Base-by-base conservation (phyloP, 2,888 invertebrate species). In the Omphaloscelis lunosa region DNA sequence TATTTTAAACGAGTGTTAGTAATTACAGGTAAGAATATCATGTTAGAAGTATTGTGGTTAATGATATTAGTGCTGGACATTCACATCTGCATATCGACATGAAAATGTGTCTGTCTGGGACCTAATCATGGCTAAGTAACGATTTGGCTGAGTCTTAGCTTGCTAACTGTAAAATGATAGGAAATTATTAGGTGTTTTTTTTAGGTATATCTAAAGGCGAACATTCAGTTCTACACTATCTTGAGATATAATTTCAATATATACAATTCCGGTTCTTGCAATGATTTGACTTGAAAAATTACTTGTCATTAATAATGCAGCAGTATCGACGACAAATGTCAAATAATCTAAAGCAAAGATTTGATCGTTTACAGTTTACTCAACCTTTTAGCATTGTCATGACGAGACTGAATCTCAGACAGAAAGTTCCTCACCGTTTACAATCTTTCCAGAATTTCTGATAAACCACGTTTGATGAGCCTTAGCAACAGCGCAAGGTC, bases 401-500 rank as follows among this genome's bases (percentile, higher is more conserved):
- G 27, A 41, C 5, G 27, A 6, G 20, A 41, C 34, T 41, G 51
- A 34, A 23, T 45, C 7, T n/a, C 34, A n/a, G 15, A 63, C 59
- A 69, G 59, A 69, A 59, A 20, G 20, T 58, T 67, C 53, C 15
- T 9, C 59, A 58, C 27, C 20, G 62, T 12, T 27, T 5, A 45
- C 8, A 17, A 59, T 63, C 0, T 53, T 75, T 71, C 69, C 29
- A 70, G 75, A 84, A 80, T 2, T 27, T 27, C 12, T 15, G 39
- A 34, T 15, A 41, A 59, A 9, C 17, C 41, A 39, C 20, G 20
- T 27, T 45, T 12, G 29, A 7, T 6, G 9, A 17, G 34, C 39
- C 59, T 29, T 66, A 68, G 83, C 83, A 85, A 84, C 86, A 79
- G 70, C 9, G 56, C 61, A 7, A 20, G 58, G 59, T 73, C 27